Percentiles rank a stretch among this genome's conserved stretches.
These are phyloP conservation scores for Psix sp. DNA, from an alignment of 1,140 invertebrate genomes.

Conservation along the genomic window DNA sequence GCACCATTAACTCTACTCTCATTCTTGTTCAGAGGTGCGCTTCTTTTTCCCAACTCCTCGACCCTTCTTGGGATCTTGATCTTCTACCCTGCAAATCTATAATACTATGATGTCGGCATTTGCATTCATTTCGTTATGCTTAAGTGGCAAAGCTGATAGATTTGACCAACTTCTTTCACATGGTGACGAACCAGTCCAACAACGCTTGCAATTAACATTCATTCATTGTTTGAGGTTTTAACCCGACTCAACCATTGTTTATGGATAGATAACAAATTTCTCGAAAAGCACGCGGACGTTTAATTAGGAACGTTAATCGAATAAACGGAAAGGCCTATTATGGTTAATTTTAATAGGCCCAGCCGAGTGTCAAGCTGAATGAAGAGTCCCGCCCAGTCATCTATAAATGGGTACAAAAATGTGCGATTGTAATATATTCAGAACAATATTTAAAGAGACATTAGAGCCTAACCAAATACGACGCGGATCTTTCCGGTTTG, in stretches of 20 bases:
- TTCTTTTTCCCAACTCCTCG: slow-evolving; percentile 36
- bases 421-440: slow-evolving; percentile 11
- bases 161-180: slow-evolving; percentile 32
- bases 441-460: slow-evolving; percentile 21
- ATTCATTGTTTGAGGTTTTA: slow-evolving; percentile 40
- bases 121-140: slow-evolving; percentile 59
- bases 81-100: slow-evolving; percentile 22
- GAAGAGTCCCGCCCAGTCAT: too few relatives aligned
- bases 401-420: neutral
- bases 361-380: neutral
- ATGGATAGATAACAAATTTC: slow-evolving; percentile 25
- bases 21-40: slow-evolving; percentile 66
- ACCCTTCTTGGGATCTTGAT: slow-evolving; percentile 24
- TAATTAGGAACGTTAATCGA: slow-evolving; percentile 49
- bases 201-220: slow-evolving; percentile 52
- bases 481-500: neutral
- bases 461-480: slow-evolving; percentile 4
- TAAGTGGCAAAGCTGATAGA: slow-evolving; percentile 40
- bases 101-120: slow-evolving; percentile 47
- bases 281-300: slow-evolving; percentile 26
- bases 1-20: slow-evolving; percentile 75
- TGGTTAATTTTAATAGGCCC: slow-evolving; percentile 48
- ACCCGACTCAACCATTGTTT: slow-evolving; percentile 25
- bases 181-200: too few relatives aligned
- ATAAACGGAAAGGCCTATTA: slow-evolving; percentile 36